Percentiles rank a stretch among this genome's conserved stretches.
These are phyloP conservation scores for Sylvietta virens DNA, from an alignment of 2,113 vertebrate genomes.

Conservation along the genomic window DNA sequence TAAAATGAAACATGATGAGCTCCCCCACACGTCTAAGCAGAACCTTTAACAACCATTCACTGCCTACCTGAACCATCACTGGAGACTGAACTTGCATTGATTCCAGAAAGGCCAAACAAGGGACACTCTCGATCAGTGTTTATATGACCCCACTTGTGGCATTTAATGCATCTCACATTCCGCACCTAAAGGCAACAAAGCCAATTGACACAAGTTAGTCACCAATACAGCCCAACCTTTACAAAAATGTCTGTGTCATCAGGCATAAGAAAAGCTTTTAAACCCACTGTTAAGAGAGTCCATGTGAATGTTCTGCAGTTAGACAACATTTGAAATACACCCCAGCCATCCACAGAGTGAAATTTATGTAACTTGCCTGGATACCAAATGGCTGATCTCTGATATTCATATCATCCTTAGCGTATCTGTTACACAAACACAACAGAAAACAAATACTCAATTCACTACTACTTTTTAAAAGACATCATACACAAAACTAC, in stretches of 20 bases:
- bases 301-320: background rate
- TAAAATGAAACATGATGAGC: background rate
- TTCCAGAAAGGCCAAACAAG: conserved; percentile 97
- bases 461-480: background rate
- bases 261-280: background rate
- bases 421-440: conserved; percentile 80
- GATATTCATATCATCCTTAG: conserved; percentile 99
- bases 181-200: conserved; percentile 78
- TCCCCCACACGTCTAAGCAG: background rate
- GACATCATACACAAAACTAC: background rate
- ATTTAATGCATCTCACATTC: conserved; percentile 98
- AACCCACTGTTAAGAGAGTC: conserved; percentile 4
- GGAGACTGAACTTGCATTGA: conserved; percentile 91
- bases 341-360: conserved; percentile 30
- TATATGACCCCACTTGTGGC: conserved; percentile 98
- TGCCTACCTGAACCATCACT: conserved; percentile 77
- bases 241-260: background rate
- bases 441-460: background rate
- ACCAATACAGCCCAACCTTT: background rate
- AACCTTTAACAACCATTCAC: background rate
- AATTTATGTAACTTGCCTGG: conserved; percentile 79
- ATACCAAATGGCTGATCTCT: conserved; percentile 99
- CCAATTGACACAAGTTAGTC: background rate
- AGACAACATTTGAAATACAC: conserved; percentile 29
- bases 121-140: conserved; percentile 98